Evolutionary conservation across 2,888 invertebrate species (phyloP).

Genomic region (Cheilosia grossa): DNA sequence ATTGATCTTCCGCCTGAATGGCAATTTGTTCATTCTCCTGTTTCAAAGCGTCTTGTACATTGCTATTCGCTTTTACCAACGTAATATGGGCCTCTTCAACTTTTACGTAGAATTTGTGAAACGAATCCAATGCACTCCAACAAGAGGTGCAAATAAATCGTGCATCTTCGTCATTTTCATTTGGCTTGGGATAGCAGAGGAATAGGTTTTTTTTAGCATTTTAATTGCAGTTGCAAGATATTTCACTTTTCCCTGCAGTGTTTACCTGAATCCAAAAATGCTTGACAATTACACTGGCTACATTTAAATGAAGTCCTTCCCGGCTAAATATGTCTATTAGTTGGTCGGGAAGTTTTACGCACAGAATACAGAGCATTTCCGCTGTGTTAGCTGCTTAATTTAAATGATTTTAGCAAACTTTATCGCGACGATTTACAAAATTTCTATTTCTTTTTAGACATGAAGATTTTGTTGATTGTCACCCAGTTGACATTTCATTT

Average conservation of each 20-base stretch:
- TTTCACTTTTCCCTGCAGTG: not conserved
- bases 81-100: conserved; percentile 77
- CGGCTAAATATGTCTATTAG: conserved; percentile 75
- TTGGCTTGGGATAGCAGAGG: conserved; percentile 50
- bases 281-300: conserved; percentile 77
- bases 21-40: conserved; percentile 24
- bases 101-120: conserved; percentile 79
- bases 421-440: not conserved
- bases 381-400: not conserved
- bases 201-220: not conserved
- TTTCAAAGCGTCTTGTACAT: conserved; percentile 34
- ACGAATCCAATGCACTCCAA: conserved; percentile 78
- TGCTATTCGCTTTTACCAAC: conserved; percentile 55
- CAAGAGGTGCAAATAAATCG: conserved; percentile 76
- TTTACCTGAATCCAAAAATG: conserved; percentile 78
- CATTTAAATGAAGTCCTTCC: conserved; percentile 76
- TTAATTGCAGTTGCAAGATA: not conserved
- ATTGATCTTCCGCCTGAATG: conserved; percentile 3
- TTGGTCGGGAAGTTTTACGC: conserved; percentile 75
- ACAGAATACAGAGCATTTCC: conserved; percentile 78
- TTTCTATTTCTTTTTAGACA: conserved; percentile 30
- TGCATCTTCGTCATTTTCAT: conserved; percentile 47
- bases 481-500: conserved; percentile 45
- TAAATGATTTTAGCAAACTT: not conserved
- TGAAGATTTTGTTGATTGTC: conserved; percentile 62